Percentiles rank a stretch among this genome's conserved stretches.
Evolutionary conservation across 2,888 invertebrate genomes (phyloP).

Genomic region (Latrodectus hesperus): DNA sequence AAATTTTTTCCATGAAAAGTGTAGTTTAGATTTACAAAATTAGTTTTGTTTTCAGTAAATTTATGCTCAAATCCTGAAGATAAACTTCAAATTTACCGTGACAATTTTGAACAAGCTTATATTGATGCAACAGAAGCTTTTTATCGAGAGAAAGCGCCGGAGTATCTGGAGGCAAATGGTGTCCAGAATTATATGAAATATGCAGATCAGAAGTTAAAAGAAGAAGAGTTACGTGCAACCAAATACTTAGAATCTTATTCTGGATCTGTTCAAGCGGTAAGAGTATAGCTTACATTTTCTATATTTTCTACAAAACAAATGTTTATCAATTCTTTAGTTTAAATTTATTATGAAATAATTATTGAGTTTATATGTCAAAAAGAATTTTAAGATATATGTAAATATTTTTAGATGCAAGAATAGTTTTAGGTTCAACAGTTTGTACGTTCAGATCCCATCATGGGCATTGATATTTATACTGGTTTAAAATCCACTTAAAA

Average conservation of each 20-base stretch:
- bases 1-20: neutral
- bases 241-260: slow-evolving; percentile 94
- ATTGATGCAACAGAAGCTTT: slow-evolving; percentile 95
- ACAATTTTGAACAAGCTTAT: slow-evolving; percentile 96
- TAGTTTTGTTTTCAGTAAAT: slow-evolving; percentile 82
- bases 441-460: too few species aligned
- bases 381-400: too few species aligned
- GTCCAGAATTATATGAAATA: slow-evolving; percentile 98
- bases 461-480: too few species aligned
- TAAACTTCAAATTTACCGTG: slow-evolving; percentile 94
- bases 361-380: too few species aligned
- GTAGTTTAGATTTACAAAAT: neutral
- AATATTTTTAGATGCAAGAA: too few species aligned
- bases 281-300: neutral
- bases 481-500: too few species aligned
- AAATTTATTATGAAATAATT: too few species aligned
- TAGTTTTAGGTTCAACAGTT: too few species aligned
- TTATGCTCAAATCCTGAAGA: slow-evolving; percentile 94
- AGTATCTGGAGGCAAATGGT: slow-evolving; percentile 91
- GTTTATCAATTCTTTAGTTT: too few species aligned
- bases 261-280: slow-evolving; percentile 80
- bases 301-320: too few species aligned
- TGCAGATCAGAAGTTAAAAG: slow-evolving; percentile 93
- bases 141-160: slow-evolving; percentile 90
- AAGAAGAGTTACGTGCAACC: slow-evolving; percentile 94